These are phyloP conservation scores for Drosophila quinaria DNA, from an alignment of 2,888 invertebrate species.

Conservation along the genomic window DNA sequence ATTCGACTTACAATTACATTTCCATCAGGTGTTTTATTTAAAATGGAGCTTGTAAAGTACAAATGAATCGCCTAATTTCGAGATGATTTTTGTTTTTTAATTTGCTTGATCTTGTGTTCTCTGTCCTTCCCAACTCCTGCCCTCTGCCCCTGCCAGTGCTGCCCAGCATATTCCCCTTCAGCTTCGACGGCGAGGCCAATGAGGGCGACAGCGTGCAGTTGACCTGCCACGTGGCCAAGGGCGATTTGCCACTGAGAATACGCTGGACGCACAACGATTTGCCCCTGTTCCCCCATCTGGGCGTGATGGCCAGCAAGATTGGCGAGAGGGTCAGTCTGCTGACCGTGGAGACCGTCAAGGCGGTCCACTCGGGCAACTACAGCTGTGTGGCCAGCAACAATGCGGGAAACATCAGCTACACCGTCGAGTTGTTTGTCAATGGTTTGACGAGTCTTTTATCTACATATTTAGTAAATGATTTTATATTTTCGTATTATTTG, in stretches of 20 bases:
- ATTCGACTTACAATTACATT: not conserved
- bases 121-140: not conserved
- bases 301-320: conserved; percentile 89
- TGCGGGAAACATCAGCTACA: conserved; percentile 88
- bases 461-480: conserved; percentile 50
- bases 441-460: conserved; percentile 84
- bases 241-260: conserved; percentile 89
- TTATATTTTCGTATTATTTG: conserved; percentile 13
- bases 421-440: conserved; percentile 89
- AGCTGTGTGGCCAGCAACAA: conserved; percentile 89
- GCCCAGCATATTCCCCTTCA: conserved; percentile 88
- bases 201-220: conserved; percentile 89
- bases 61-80: not conserved
- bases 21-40: not conserved
- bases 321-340: conserved; percentile 89
- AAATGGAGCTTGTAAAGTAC: not conserved
- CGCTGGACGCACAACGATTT: conserved; percentile 87
- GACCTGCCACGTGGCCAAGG: conserved; percentile 88
- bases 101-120: conserved; percentile 28
- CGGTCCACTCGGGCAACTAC: conserved; percentile 90
- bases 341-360: conserved; percentile 90
- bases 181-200: conserved; percentile 87
- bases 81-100: conserved; percentile 11
- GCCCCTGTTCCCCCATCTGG: conserved; percentile 86
- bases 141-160: conserved; percentile 87